phyloP scores from a whole-genome alignment of 2,888 invertebrate genomes.

The Diogma glabrata region DNA sequence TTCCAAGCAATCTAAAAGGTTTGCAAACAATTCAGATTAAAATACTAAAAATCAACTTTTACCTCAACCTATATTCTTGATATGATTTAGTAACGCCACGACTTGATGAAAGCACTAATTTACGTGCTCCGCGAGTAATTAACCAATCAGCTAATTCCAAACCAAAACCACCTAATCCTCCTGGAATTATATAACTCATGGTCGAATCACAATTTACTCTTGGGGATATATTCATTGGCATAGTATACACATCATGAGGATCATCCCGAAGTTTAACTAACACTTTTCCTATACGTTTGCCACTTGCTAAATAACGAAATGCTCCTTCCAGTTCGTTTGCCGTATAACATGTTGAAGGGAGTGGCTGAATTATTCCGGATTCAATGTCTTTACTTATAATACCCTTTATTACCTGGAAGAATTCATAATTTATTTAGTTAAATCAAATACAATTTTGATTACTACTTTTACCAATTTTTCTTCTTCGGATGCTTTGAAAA shows the following conservation, averaged over 20 bases:
- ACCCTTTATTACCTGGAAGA: slow-evolving; percentile 38
- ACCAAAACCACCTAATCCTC: slow-evolving; percentile 87
- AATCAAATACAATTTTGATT: too few relatives aligned
- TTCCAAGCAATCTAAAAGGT: too few relatives aligned
- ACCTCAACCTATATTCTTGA: slow-evolving; percentile 61
- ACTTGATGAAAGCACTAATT: slow-evolving; percentile 69
- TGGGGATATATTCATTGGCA: slow-evolving; percentile 27
- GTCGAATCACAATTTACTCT: slow-evolving; percentile 30
- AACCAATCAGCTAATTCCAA: slow-evolving; percentile 82
- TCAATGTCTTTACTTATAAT: slow-evolving; percentile 52
- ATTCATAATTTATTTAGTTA: too few relatives aligned
- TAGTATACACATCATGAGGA: slow-evolving; percentile 21
- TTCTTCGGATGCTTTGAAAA: slow-evolving; percentile 38
- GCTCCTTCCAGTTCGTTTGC: slow-evolving; percentile 58
- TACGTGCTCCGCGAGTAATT: slow-evolving; percentile 65
- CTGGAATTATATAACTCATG: slow-evolving; percentile 48
- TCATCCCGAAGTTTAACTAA: slow-evolving; percentile 34
- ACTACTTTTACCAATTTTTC: not conserved
- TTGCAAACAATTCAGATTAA: too few relatives aligned
- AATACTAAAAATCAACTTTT: too few relatives aligned
- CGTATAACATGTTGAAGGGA: slow-evolving; percentile 51
- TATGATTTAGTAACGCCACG: slow-evolving; percentile 71
- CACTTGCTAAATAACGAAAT: slow-evolving; percentile 50
- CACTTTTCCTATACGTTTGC: slow-evolving; percentile 73
- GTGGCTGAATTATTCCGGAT: slow-evolving; percentile 54